A percentile compares a stretch with the other conserved stretches of the same genome.
Evolutionary conservation across 2,113 vertebrate species (phyloP).

Genomic region (Aleadryas rufinucha): DNA sequence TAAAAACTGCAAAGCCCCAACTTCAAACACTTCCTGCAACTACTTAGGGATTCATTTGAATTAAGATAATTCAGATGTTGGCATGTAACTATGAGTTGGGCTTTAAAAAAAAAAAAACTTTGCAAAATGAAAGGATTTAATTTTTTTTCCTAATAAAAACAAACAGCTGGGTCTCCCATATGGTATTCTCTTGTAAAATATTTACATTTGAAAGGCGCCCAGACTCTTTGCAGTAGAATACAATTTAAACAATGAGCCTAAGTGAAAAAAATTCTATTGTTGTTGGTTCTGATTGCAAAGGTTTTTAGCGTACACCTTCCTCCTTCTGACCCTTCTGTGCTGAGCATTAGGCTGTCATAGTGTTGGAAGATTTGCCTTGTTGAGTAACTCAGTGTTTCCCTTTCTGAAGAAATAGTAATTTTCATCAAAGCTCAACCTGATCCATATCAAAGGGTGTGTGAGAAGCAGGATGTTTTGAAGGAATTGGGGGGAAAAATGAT

Average conservation of each 20-base stretch:
- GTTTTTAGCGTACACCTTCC: background rate
- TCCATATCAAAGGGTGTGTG: background rate
- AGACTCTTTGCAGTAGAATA: slow-evolving; percentile 50
- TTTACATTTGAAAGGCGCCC: slow-evolving; percentile 73
- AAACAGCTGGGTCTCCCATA: slow-evolving; percentile 72
- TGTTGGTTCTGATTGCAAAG: slow-evolving; percentile 14
- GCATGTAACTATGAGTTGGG: background rate
- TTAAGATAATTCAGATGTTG: slow-evolving; percentile 63
- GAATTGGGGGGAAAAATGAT: background rate
- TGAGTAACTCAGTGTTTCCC: background rate
- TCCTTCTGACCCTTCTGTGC: background rate
- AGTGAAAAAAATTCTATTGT: slow-evolving; percentile 38
- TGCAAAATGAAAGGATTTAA: slow-evolving; percentile 52
- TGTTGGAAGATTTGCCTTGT: background rate
- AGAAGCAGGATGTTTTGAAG: background rate
- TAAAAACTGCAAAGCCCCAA: slow-evolving; percentile 28
- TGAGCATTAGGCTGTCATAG: accelerated
- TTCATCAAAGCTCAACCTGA: background rate
- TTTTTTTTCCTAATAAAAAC: slow-evolving; percentile 66
- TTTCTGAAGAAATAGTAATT: background rate
- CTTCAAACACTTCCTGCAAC: slow-evolving; percentile 45
- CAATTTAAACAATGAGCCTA: slow-evolving; percentile 57
- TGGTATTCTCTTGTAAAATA: slow-evolving; percentile 72
- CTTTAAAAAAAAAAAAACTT: slow-evolving; percentile 1
- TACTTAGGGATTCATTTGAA: slow-evolving; percentile 63